A percentile compares a stretch with the other conserved stretches of the same genome.
phyloP scores from a whole-genome alignment of 2,113 vertebrate genomes.

The Propithecus coquereli region DNA sequence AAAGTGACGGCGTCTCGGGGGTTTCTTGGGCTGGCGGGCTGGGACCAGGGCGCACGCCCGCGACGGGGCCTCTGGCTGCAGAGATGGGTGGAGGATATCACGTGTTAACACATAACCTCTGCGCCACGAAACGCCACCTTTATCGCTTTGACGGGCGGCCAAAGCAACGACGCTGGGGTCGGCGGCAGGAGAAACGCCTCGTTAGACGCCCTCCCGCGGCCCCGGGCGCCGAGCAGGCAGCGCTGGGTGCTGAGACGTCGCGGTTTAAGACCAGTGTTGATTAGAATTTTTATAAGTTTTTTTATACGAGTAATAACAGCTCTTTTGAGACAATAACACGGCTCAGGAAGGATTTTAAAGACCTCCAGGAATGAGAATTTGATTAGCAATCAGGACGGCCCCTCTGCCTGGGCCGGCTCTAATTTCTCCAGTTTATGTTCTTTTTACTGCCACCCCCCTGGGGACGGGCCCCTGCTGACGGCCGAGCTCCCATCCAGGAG shows the following conservation, averaged over 20 bases:
- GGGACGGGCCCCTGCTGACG: not conserved
- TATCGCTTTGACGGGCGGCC: conserved; percentile 22
- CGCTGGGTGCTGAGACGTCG: not conserved
- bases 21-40: not conserved
- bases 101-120: conserved; percentile 25
- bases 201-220: conserved; percentile 16
- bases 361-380: conserved; percentile 50
- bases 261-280: conserved; percentile 61
- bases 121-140: not conserved
- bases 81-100: not conserved
- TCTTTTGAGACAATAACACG: conserved; percentile 62
- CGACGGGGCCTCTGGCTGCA: rapidly evolving
- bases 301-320: conserved; percentile 59
- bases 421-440: not conserved
- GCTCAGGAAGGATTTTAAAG: conserved; percentile 68
- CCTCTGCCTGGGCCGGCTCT: not conserved
- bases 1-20: conserved; percentile 76
- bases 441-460: conserved; percentile 47
- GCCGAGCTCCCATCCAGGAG: not conserved
- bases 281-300: conserved; percentile 67
- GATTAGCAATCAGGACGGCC: conserved; percentile 56
- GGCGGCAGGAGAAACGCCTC: conserved; percentile 10
- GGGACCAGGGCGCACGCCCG: rapidly evolving
- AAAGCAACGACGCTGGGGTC: conserved; percentile 43
- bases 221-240: not conserved